Evolutionary conservation across 2,888 invertebrate genomes (phyloP).

Genomic region (Elegia similella): DNA sequence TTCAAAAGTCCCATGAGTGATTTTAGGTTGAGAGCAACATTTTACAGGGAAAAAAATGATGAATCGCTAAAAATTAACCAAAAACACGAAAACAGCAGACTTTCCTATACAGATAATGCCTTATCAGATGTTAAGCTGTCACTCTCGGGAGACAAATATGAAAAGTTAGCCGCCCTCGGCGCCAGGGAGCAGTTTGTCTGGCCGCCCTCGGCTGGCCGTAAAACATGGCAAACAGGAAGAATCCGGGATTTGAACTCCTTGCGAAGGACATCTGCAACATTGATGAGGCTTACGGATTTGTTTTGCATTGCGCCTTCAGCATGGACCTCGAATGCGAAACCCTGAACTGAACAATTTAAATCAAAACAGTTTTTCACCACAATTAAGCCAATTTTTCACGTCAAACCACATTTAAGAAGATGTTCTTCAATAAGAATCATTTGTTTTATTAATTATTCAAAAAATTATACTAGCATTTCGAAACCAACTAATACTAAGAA

Average conservation of each 20-base stretch:
- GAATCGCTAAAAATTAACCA: no score
- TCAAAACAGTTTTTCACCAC: no score
- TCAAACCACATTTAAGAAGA: no score
- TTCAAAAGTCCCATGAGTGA: no score
- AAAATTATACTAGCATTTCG: no score
- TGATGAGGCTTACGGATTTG: not conserved
- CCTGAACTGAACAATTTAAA: not conserved
- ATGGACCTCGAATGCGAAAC: not conserved
- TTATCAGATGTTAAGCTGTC: not conserved
- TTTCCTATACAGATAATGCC: not conserved
- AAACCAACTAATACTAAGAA: no score
- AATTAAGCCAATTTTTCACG: no score
- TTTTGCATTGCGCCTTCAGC: not conserved
- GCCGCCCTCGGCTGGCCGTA: not conserved
- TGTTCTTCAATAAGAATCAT: no score
- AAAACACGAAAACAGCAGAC: no score
- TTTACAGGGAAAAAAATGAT: no score
- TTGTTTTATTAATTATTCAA: no score
- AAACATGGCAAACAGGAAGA: not conserved
- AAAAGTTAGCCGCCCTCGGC: constrained; percentile 5
- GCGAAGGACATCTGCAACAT: not conserved
- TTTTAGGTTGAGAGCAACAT: no score
- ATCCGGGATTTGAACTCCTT: not conserved
- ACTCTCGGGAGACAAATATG: not conserved
- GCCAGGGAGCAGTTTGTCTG: not conserved